Percentiles rank a stretch among this genome's conserved stretches.
Conservation (phyloP, 2,113 vertebrate species). For the Eolophus roseicapilla region DNA sequence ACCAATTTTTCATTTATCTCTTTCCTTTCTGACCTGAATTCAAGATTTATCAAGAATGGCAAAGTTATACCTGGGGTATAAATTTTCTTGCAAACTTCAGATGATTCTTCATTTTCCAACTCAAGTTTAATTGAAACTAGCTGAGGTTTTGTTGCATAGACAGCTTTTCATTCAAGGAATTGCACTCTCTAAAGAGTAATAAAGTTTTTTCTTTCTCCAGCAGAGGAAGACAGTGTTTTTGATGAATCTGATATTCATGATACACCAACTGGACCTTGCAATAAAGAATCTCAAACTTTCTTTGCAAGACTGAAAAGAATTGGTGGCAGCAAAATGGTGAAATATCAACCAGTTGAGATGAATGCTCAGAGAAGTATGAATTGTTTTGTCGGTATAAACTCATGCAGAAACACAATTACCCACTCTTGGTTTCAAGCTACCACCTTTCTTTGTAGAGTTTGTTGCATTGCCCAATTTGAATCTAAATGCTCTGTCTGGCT, state of each 20-base stretch:
- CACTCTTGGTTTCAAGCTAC: slow-evolving; percentile 53
- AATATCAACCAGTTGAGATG: slow-evolving; percentile 98
- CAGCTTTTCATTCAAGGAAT: slow-evolving; percentile 18
- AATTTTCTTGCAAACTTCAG: background rate
- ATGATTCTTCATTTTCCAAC: background rate
- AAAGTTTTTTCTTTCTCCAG: slow-evolving; percentile 69
- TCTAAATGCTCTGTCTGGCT: background rate
- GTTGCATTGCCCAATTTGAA: slow-evolving; percentile 32
- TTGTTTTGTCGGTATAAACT: slow-evolving; percentile 67
- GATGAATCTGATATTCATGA: slow-evolving; percentile 99
- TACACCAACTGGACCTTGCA: slow-evolving; percentile 93
- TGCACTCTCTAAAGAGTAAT: slow-evolving; percentile 65
- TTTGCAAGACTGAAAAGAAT: slow-evolving; percentile 98
- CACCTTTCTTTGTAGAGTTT: slow-evolving; percentile 52
- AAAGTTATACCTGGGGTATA: background rate
- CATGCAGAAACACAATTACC: slow-evolving; percentile 68
- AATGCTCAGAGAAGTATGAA: slow-evolving; percentile 96
- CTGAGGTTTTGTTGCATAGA: background rate
- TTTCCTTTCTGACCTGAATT: background rate
- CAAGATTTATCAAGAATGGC: background rate
- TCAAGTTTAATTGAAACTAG: background rate
- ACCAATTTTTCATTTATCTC: background rate
- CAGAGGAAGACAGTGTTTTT: slow-evolving; percentile 99
- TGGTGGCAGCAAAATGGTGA: slow-evolving; percentile 97
- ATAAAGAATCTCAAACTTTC: slow-evolving; percentile 98